Evolutionary conservation across 1,140 invertebrate genomes (phyloP), one percentile per base, ranked within the genome.

Genomic region (Pomacea maculata): DNA sequence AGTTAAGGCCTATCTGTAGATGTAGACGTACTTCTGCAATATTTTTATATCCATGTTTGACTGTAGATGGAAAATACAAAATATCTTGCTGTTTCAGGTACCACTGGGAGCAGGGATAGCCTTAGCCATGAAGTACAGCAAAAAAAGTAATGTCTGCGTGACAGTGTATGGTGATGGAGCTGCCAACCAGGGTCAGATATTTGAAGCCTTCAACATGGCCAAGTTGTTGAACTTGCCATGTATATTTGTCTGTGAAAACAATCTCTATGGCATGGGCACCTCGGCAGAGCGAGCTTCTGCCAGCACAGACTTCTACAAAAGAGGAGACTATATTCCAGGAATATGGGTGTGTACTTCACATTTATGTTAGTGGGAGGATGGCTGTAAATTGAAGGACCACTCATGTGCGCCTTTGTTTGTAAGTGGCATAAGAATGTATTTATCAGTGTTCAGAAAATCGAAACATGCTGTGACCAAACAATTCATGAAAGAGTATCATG

Each of bases 251-350:
- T 99, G 98, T 89, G 98, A 99, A 92, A 99, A 99, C 90, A 99
- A 99, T 92, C 95, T 96, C 72, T 99, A 98, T 89, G 98, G 97
- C 73, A 99, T 99, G 97, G 98, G 98, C 76, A 99, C 98, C 3
- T 95, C 95, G 84, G 93, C 94, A 8, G 95, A 97, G 79, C 93
- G 98, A 82, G 94, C 97, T 1, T 95, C 98, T 0, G 97, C 97
- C 6, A 96, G 94, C 85, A 95, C 95, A 0, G 94, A 96, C 52
- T 99, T 98, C 91, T 99, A 98, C 89, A 95, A 96, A 0, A 93
- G 98, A 86, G 97, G 98, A 80, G 97, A 99, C 92, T 98, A 95
- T 89, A 92, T 99, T 85, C 98, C 98, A 82, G 98, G 98, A 70
- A 92, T 96, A 72, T 94, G 94, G 94, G 95, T 94, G 87, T 45